phyloP scores from a whole-genome alignment of 2,888 invertebrate genomes.

The Leistus spinibarbis region DNA sequence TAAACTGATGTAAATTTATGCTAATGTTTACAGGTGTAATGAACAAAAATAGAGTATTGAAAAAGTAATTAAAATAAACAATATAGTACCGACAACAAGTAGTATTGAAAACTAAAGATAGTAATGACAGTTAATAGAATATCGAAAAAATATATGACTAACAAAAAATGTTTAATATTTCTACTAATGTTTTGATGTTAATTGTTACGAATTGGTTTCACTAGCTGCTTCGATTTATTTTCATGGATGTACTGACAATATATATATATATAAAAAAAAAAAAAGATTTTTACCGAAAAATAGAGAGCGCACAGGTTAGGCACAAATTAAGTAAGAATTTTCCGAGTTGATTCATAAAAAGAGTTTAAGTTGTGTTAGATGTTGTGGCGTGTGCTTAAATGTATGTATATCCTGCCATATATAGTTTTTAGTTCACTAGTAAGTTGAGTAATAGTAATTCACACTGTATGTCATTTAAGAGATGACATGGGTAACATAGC shows the following conservation, averaged over 20 bases:
- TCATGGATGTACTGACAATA: constrained; percentile 27
- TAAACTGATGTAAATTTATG: not conserved
- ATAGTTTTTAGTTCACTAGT: constrained; percentile 17
- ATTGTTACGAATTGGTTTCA: constrained; percentile 6
- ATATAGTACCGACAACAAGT: not conserved
- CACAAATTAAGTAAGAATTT: constrained; percentile 14
- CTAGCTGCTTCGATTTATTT: not conserved
- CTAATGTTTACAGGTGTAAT: not conserved
- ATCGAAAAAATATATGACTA: not conserved
- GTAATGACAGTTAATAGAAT: not conserved
- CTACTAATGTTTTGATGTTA: constrained; percentile 17
- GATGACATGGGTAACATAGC: constrained; percentile 37
- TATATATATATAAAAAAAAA: constrained; percentile 2
- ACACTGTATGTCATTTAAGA: constrained; percentile 22
- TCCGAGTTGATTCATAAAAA: constrained; percentile 10
- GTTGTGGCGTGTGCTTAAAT: constrained; percentile 34
- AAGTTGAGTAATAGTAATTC: constrained; percentile 31
- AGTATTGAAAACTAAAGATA: too few species aligned
- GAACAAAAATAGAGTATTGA: not conserved
- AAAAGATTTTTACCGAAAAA: not conserved
- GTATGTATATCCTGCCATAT: constrained; percentile 22
- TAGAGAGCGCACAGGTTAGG: constrained; percentile 31
- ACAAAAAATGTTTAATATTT: not conserved
- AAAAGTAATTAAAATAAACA: not conserved
- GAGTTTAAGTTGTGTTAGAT: constrained; percentile 36